Conservation (phyloP, 2,888 invertebrate species). For the Globia sparganii region DNA sequence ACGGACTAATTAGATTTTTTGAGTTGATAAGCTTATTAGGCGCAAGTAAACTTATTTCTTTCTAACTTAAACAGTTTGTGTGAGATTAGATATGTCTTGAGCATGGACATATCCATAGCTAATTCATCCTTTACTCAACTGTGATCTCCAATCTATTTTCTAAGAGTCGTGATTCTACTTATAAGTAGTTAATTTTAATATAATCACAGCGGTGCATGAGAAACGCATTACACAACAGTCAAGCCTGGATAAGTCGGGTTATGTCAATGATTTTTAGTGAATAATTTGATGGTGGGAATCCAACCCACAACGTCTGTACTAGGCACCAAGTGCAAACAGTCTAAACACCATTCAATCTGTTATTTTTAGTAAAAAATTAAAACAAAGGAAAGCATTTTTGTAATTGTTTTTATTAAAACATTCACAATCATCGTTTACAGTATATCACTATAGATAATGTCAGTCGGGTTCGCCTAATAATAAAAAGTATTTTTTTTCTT, state of each 20-base stretch:
- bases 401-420: constrained; percentile 80
- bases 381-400: constrained; percentile 51
- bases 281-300: background rate
- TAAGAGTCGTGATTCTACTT: background rate
- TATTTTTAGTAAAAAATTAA: constrained; percentile 22
- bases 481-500: constrained; percentile 67
- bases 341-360: background rate
- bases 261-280: background rate
- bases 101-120: background rate
- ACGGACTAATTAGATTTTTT: too few species aligned
- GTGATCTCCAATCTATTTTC: background rate
- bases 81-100: background rate
- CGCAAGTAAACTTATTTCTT: too few species aligned
- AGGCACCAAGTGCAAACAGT: background rate
- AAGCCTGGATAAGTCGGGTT: background rate
- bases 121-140: too few species aligned
- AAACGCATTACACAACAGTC: background rate
- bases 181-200: background rate
- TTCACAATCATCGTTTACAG: constrained; percentile 80
- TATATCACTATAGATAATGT: constrained; percentile 76
- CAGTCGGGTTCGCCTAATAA: constrained; percentile 82
- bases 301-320: background rate
- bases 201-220: background rate
- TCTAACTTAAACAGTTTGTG: background rate
- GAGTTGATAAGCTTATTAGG: too few species aligned